phyloP scores from a whole-genome alignment of 2,113 vertebrate species.

The Vanacampus margaritifer region DNA sequence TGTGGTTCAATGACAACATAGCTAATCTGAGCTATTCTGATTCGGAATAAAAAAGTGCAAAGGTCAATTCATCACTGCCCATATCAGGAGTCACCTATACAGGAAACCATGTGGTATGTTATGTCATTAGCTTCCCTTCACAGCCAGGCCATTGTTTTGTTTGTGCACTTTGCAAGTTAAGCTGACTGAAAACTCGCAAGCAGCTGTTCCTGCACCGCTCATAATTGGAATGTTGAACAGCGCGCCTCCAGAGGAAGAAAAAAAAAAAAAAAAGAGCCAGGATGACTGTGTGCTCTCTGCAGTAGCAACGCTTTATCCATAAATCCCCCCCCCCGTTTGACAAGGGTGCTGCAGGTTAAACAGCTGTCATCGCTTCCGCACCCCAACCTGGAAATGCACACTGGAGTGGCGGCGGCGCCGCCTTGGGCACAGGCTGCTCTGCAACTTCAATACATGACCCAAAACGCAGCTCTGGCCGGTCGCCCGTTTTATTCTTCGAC shows the following conservation, averaged over 20 bases:
- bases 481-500: conserved; percentile 13
- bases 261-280: conserved; percentile 4
- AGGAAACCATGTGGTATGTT: conserved; percentile 23
- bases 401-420: conserved; percentile 39
- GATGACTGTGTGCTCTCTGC: conserved; percentile 21
- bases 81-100: conserved; percentile 11
- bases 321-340: conserved; percentile 45
- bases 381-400: neutral
- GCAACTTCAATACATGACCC: conserved; percentile 55
- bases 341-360: conserved; percentile 59
- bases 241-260: neutral
- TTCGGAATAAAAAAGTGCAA: conserved; percentile 6
- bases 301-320: conserved; percentile 46
- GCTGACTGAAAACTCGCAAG: conserved; percentile 36
- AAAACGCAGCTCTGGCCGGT: conserved; percentile 26
- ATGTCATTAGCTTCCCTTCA: conserved; percentile 32
- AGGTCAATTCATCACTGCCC: conserved; percentile 3
- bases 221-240: conserved; percentile 10
- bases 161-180: conserved; percentile 30
- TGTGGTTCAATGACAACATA: no score
- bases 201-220: conserved; percentile 30
- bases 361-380: conserved; percentile 60
- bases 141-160: conserved; percentile 36
- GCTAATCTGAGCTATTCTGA: no score
- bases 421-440: conserved; percentile 40